These are phyloP conservation scores for Trigoniulus corallinus DNA, from an alignment of 1,140 invertebrate genomes.

Conservation along the genomic window DNA sequence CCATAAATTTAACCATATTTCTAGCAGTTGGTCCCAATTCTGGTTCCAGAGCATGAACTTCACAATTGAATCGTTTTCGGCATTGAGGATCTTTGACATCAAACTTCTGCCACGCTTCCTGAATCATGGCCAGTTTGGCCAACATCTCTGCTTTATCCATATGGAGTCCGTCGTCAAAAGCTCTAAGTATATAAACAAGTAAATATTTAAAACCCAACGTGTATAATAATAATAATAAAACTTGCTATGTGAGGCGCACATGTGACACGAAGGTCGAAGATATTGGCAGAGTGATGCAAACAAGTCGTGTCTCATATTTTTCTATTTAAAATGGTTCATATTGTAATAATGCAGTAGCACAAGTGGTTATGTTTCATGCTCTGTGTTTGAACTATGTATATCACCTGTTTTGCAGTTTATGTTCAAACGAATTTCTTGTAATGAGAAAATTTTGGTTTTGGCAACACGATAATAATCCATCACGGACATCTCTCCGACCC, in stretches of 20 bases:
- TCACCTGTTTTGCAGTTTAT: no score
- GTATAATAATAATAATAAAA: not conserved
- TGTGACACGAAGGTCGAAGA: no score
- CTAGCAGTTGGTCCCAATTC: not conserved
- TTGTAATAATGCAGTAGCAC: not conserved
- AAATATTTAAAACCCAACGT: not conserved
- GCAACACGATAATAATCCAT: no score
- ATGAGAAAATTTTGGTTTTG: no score
- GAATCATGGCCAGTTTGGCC: not conserved
- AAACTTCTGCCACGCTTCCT: not conserved
- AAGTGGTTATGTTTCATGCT: no score
- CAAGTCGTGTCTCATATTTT: not conserved
- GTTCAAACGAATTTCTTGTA: no score
- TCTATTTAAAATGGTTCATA: not conserved
- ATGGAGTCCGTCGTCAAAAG: not conserved
- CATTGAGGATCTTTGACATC: not conserved
- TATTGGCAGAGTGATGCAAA: not conserved
- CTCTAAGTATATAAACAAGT: not conserved
- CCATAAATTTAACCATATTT: not conserved
- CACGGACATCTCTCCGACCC: no score
- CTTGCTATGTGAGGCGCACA: no score
- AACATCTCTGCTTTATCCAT: not conserved
- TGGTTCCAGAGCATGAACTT: not conserved
- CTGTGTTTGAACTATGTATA: no score
- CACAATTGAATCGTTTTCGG: not conserved